Percentiles rank a stretch among this genome's conserved stretches.
Evolutionary conservation across 2,113 vertebrate genomes (phyloP).

Genomic region (Scomber colias): DNA sequence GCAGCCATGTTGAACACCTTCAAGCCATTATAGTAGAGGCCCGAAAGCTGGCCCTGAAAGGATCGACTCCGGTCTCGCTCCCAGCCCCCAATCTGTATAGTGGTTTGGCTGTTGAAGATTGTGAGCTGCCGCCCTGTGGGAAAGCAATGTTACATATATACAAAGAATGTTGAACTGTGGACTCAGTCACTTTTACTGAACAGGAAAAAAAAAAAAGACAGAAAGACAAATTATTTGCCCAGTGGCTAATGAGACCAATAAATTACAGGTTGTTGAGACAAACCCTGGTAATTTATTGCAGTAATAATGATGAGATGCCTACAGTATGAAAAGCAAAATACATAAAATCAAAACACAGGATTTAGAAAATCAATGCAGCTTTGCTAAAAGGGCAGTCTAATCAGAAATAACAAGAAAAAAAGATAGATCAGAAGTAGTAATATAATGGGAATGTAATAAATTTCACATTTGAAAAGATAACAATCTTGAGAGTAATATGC

Average conservation of each 20-base stretch:
- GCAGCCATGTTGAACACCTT: conserved; percentile 99
- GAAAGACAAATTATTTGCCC: conserved; percentile 92
- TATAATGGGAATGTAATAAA: conserved; percentile 17
- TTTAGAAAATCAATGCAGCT: conserved; percentile 76
- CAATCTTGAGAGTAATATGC: conserved; percentile 34
- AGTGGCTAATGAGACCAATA: conserved; percentile 96
- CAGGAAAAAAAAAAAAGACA: conserved; percentile 66
- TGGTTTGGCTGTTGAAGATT: conserved; percentile 99
- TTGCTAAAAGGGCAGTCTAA: conserved; percentile 91
- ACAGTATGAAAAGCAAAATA: conserved; percentile 80
- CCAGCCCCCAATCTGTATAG: conserved; percentile 99
- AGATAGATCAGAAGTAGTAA: conserved; percentile 16
- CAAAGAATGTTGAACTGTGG: conserved; percentile 90
- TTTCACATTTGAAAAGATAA: conserved; percentile 7
- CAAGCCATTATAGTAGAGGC: conserved; percentile 99
- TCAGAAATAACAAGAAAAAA: conserved; percentile 27
- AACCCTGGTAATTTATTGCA: conserved; percentile 95
- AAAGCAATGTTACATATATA: conserved; percentile 96
- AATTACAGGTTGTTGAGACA: conserved; percentile 90
- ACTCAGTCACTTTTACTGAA: conserved; percentile 81
- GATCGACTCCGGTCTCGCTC: conserved; percentile 94
- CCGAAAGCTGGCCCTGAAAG: conserved; percentile 99
- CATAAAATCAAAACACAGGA: conserved; percentile 56
- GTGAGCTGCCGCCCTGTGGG: conserved; percentile 98
- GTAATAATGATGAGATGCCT: conserved; percentile 93